Base-by-base conservation (phyloP, 2,113 vertebrate species). In the Aythya baeri region DNA sequence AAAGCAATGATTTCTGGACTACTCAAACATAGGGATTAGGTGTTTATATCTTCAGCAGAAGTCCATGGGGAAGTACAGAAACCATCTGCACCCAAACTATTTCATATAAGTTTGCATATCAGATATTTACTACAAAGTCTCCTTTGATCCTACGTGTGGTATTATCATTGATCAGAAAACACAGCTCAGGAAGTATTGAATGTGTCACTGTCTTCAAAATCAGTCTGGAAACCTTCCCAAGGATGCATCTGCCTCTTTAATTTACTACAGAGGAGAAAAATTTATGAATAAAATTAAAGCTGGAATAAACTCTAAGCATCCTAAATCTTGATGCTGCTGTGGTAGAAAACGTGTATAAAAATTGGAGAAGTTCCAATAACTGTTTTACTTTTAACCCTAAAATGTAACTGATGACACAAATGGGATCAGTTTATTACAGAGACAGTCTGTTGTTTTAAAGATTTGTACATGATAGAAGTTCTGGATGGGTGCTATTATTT, bases 171-270 rank as follows among this genome's bases (percentile, higher is more conserved):
- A 94, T 86, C 95, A 91, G 80, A 83, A 88, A 57, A 6, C 38
- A 58, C 77, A 79, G 16, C 73, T 78, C 62, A 67, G 67, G 52
- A 83, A 85, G 16, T 14, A 73, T 27, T 91, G 80, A 68, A 83
- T 75, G 31, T 25, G 67, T 91, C 55, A 27, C 81, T 87, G 93
- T 74, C 79, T 85, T 86, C 93, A 93, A 78, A 94, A 91, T 34
- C 86, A 63, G 10, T 10, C 55, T 96, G 96, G 89, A 95, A 95
- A 66, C 16, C 3, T 93, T 95, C 92, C 91, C 84, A 65, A 78
- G 46, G 59, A 52, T 58, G 41, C 85, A 91, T 93, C 91, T 96
- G 93, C 66, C 95, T 58, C 80, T 94, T 83, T 73, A 95, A 93
- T 91, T 91, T 93, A 49, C 44, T 62, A 52, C n/a, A 8, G 61